phyloP scores from a whole-genome alignment of 2,797 vertebrate species.

The Rousettus madagascariensis region DNA sequence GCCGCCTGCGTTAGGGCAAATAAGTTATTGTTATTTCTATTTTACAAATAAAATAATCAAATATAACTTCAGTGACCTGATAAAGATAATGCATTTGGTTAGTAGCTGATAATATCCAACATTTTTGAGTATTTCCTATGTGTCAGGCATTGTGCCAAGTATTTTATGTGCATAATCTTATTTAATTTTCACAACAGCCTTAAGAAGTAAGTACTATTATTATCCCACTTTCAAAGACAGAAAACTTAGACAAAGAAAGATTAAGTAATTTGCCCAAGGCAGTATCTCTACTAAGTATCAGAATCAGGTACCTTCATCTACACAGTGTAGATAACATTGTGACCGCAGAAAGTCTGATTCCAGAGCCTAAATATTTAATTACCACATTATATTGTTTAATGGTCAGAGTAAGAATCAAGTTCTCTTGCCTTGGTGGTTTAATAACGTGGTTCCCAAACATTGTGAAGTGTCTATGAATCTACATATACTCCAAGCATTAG shows the following conservation, averaged over 20 bases:
- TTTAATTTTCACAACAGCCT: conserved; percentile 16
- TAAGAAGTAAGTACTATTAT: conserved; percentile 4
- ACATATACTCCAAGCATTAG: not conserved
- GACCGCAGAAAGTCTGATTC: not conserved
- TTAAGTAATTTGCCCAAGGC: conserved; percentile 28
- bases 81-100: not conserved
- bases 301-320: not conserved
- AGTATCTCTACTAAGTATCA: not conserved
- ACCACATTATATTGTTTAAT: conserved; percentile 32
- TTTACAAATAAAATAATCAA: conserved; percentile 28
- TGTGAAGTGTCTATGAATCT: not conserved
- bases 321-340: not conserved
- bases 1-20: not conserved
- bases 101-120: not conserved
- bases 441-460: not conserved
- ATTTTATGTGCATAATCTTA: not conserved
- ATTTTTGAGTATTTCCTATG: not conserved
- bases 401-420: not conserved
- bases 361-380: not conserved
- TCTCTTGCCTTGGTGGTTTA: conserved; percentile 19
- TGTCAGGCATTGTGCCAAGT: conserved; percentile 20
- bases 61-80: not conserved
- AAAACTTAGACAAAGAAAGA: not conserved
- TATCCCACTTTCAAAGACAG: conserved; percentile 2
- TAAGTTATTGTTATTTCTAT: not conserved